Evolutionary conservation across 2,113 vertebrate species (phyloP), one percentile per base, ranked within the genome.

Genomic region (Acrocephalus arundinaceus): DNA sequence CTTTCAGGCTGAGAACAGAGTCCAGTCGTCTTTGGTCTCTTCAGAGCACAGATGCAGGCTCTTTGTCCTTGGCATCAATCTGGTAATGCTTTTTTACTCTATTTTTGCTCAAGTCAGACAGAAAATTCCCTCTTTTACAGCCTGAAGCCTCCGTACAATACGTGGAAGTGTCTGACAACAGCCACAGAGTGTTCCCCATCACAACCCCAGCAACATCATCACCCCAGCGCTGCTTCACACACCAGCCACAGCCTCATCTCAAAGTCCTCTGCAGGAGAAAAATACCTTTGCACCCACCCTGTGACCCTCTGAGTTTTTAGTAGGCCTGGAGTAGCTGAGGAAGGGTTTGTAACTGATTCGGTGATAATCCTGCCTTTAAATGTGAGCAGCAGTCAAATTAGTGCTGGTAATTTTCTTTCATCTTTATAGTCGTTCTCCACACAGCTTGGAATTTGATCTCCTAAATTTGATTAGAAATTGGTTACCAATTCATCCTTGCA

Each of bases 61-160:
- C 14, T 35, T 77, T 59, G 74, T 89, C 49, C 70, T 92, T 3
- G 0, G 39, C 35, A 68, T 20, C 35, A 49, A 41, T 4, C 45
- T 63, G 51, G 10, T 7, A 41, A 74, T 81, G 19, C 24, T 68
- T 85, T 89, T 82, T 28, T 6, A 33, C 30, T 75, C 45, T 45
- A 75, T 75, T 90, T 92, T 91, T 87, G 39, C 72, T 75, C 45
- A 52, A 68, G 18, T 54, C 84, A 94, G 93, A 95, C 70, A 92
- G 70, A 91, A 94, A 89, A 82, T 63, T 81, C 57, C 54, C n/a
- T 37, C 51, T 91, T 43, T 66, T 49, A 2, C 30, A 85, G 70
- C 45, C 57, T 63, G 65, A 78, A 75, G 33, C 10, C 73, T 89
- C 66, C 45, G 15, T 11, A 15, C 5, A 72, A 21, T 5, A 37